These are phyloP conservation scores for Bovichtus variegatus DNA, from an alignment of 2,797 vertebrate species.

Conservation along the genomic window DNA sequence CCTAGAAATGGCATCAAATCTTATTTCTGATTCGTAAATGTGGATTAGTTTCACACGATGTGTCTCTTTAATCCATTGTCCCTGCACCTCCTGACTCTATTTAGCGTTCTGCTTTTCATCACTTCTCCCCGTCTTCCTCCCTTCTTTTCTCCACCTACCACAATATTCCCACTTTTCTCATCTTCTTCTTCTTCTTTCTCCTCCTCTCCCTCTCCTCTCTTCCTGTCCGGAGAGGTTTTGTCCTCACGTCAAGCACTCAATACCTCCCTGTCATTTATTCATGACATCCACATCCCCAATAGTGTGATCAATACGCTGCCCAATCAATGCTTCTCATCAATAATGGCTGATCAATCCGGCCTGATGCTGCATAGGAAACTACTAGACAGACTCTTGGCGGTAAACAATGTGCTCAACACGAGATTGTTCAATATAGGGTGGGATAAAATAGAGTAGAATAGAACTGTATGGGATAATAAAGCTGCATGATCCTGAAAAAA, in stretches of 20 bases:
- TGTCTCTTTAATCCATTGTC: neutral
- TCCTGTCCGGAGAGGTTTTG: constrained; percentile 52
- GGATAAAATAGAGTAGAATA: neutral
- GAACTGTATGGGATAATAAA: neutral
- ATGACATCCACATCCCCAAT: constrained; percentile 78
- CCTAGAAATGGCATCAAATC: neutral
- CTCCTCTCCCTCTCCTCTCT: neutral
- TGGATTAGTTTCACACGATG: neutral
- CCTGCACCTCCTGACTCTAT: neutral
- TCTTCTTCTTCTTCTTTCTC: rapidly evolving
- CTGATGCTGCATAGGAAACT: constrained; percentile 56
- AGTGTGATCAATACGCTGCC: constrained; percentile 67
- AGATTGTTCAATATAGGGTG: constrained; percentile 15
- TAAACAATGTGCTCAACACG: constrained; percentile 41
- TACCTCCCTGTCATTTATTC: constrained; percentile 76
- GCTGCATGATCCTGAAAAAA: too few relatives aligned
- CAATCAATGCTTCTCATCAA: constrained; percentile 68
- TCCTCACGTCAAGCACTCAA: constrained; percentile 60
- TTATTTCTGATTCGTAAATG: neutral
- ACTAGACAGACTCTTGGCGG: constrained; percentile 48
- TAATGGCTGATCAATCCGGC: constrained; percentile 67
- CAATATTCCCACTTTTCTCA: neutral
- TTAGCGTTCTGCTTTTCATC: neutral
- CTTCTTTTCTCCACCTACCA: neutral
- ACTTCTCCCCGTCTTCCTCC: neutral